Evolutionary conservation across 2,797 vertebrate genomes (phyloP), one percentile per base, ranked within the genome.

Genomic region (Sebastes iracundus): DNA sequence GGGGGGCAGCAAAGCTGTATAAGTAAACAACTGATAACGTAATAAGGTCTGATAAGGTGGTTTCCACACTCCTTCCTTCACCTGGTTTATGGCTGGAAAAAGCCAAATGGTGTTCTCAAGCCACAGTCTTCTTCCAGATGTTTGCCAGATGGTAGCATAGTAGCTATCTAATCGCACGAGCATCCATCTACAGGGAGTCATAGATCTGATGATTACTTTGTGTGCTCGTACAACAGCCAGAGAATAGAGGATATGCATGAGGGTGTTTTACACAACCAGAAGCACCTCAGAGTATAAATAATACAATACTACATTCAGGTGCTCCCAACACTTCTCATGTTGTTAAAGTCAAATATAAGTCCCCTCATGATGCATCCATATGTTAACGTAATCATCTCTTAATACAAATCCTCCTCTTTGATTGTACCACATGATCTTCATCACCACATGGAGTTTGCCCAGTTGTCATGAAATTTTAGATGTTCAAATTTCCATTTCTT

Each of bases 101-200:
- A 65, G 7, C 46, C n/a, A 75, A 72, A 75, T 13, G 27, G 32
- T 25, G 73, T 30, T 49, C 42, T 76, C 16, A 81, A 33, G 72
- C 61, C 61, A 30, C 56, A 59, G 58, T 72, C 16, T 55, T 28
- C 59, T 60, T 75, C 74, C 82, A 89, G 76, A 86, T 88, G 87
- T 90, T 81, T 78, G 64, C 73, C 83, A 90, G 85, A 82, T 90
- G 82, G 60, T 20, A 62, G 35, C 59, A 33, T 23, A 60, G 62
- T 22, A 35, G 49, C 70, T 49, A 60, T 67, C 72, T 27, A 46
- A 67, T 33, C 60, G 35, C 55, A 42, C 2, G 4, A 76, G 49
- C 70, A 22, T 74, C 64, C 59, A 72, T 55, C 74, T 62, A 46
- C 70, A 58, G 70, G 67, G 79, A 82, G 33, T 62, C 30, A 49